A percentile compares a stretch with the other conserved stretches of the same genome.
phyloP scores from a whole-genome alignment of 2,888 invertebrate species.

The Acanthosoma haemorrhoidale region DNA sequence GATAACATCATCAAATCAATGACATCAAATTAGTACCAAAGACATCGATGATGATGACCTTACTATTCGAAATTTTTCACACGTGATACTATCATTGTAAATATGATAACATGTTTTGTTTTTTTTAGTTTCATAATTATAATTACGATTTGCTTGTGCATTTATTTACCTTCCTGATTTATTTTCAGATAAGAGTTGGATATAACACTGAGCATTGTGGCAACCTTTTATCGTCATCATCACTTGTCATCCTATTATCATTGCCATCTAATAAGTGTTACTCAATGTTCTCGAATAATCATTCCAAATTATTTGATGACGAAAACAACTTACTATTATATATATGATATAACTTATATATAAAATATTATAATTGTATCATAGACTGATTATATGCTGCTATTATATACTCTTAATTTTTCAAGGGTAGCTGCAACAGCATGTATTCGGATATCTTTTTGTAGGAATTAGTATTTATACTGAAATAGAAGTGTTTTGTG shows the following conservation, averaged over 20 bases:
- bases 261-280: background rate
- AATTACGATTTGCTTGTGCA: background rate
- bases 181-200: slow-evolving; percentile 34
- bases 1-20: background rate
- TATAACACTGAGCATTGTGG: slow-evolving; percentile 30
- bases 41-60: background rate
- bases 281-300: slow-evolving; percentile 17
- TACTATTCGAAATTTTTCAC: background rate
- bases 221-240: slow-evolving; percentile 20
- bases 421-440: slow-evolving; percentile 16
- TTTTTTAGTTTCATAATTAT: background rate
- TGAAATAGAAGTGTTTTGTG: slow-evolving; percentile 17
- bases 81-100: slow-evolving; percentile 1
- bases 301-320: slow-evolving; percentile 28
- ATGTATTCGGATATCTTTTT: background rate
- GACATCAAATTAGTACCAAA: background rate
- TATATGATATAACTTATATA: slow-evolving; percentile 24
- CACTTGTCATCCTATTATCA: background rate
- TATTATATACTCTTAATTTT: slow-evolving; percentile 21
- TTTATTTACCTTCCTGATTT: no score
- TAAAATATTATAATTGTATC: slow-evolving; percentile 24
- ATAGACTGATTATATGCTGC: slow-evolving; percentile 21
- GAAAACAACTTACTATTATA: slow-evolving; percentile 15
- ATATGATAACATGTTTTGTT: background rate
- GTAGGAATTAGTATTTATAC: slow-evolving; percentile 27